Conservation (phyloP, 2,797 vertebrate species). For the Clarias laeviceps region DNA sequence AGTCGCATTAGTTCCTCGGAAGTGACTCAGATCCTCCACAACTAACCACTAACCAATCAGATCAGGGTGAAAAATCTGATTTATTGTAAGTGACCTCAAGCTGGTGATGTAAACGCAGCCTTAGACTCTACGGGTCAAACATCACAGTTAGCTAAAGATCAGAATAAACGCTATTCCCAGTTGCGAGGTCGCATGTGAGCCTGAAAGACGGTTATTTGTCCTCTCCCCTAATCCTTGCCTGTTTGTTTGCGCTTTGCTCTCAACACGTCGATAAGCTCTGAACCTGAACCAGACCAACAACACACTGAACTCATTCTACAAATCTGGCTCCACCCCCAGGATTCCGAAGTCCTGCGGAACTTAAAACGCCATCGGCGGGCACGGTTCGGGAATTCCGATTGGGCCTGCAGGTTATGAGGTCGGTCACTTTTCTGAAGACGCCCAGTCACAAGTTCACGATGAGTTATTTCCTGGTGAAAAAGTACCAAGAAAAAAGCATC, state of each 20-base stretch:
- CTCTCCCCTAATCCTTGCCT: constrained; percentile 49
- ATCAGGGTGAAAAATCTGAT: no score
- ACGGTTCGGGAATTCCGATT: neutral
- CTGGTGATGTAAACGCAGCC: no score
- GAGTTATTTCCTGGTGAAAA: constrained; percentile 18
- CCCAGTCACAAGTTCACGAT: constrained; percentile 6
- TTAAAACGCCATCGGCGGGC: neutral
- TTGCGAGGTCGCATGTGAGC: neutral
- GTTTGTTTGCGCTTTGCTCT: constrained; percentile 30
- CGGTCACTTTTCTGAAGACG: neutral
- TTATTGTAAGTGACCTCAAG: no score
- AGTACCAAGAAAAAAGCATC: neutral
- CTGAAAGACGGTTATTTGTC: neutral
- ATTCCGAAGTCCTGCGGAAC: neutral
- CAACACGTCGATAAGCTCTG: constrained; percentile 23
- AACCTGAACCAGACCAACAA: constrained; percentile 33
- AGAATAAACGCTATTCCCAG: neutral
- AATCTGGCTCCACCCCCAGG: neutral
- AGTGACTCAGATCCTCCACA: no score
- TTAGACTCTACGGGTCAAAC: no score
- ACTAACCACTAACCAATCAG: no score
- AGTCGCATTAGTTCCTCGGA: no score
- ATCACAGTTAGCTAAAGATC: neutral
- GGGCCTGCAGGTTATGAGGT: neutral
- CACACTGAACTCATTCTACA: neutral